Evolutionary conservation across 2,888 invertebrate species (phyloP).

Genomic region (Drosophila mimica): DNA sequence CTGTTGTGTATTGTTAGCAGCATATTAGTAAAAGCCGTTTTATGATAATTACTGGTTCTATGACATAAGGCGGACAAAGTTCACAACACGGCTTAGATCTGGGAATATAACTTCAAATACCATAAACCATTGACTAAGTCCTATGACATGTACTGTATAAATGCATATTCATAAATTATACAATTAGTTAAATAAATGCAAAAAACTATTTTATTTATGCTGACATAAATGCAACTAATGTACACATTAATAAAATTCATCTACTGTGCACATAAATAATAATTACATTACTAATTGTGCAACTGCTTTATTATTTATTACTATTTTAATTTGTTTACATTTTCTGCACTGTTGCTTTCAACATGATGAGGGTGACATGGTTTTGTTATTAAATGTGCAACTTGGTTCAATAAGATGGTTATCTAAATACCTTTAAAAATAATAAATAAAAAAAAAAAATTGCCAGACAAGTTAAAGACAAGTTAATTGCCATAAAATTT

Average conservation of each 20-base stretch:
- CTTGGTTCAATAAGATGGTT: neutral
- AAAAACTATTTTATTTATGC: neutral
- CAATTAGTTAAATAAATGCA: neutral
- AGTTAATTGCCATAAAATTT: neutral
- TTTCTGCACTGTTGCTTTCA: neutral
- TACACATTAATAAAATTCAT: neutral
- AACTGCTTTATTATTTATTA: neutral
- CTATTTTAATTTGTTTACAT: neutral
- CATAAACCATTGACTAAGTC: neutral
- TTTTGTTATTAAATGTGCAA: neutral
- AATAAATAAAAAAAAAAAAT: neutral
- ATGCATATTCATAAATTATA: neutral
- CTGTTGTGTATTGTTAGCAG: constrained; percentile 39
- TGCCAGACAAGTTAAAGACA: neutral
- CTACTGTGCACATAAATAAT: neutral
- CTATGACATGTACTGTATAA: neutral
- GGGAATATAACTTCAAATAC: constrained; percentile 3
- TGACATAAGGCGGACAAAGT: constrained; percentile 64
- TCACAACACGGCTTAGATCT: constrained; percentile 55
- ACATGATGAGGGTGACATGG: too few relatives aligned
- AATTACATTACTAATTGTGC: neutral
- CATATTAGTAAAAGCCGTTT: constrained; percentile 68
- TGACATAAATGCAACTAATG: neutral
- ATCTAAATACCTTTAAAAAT: neutral
- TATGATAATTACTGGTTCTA: constrained; percentile 62